These are phyloP conservation scores for Microtus montanus DNA, from an alignment of 2,113 vertebrate species.

Conservation along the genomic window DNA sequence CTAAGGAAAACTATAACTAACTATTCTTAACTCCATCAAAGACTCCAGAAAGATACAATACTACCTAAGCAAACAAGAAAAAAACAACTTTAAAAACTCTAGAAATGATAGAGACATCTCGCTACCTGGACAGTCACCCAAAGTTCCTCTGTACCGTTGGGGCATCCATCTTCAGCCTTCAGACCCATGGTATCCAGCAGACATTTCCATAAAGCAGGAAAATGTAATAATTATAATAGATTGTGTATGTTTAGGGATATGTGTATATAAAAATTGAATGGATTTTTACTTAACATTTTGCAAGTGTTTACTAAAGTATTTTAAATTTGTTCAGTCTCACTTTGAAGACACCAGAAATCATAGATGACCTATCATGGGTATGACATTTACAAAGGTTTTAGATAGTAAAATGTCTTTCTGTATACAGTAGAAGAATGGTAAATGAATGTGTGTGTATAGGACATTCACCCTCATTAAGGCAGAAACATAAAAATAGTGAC, in stretches of 20 bases:
- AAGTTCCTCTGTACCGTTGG: no score
- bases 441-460: background rate
- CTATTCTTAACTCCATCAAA: no score
- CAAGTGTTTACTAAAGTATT: constrained; percentile 20
- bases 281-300: background rate
- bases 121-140: no score
- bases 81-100: no score
- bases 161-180: no score
- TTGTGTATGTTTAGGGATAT: background rate
- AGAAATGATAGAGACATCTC: no score
- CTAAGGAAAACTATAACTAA: no score
- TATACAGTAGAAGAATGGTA: background rate
- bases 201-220: no score
- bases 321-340: background rate
- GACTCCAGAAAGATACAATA: no score
- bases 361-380: background rate
- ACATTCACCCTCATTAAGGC: background rate
- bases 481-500: background rate
- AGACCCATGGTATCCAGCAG: no score
- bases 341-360: constrained; percentile 30
- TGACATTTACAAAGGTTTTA: constrained; percentile 1
- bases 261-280: background rate
- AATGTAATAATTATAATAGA: background rate
- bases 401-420: background rate
- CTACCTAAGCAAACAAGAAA: no score